Percentiles rank a stretch among this genome's conserved stretches.
phyloP scores from a whole-genome alignment of 1,140 invertebrate species.

The Trichomalopsis sarcophagae region DNA sequence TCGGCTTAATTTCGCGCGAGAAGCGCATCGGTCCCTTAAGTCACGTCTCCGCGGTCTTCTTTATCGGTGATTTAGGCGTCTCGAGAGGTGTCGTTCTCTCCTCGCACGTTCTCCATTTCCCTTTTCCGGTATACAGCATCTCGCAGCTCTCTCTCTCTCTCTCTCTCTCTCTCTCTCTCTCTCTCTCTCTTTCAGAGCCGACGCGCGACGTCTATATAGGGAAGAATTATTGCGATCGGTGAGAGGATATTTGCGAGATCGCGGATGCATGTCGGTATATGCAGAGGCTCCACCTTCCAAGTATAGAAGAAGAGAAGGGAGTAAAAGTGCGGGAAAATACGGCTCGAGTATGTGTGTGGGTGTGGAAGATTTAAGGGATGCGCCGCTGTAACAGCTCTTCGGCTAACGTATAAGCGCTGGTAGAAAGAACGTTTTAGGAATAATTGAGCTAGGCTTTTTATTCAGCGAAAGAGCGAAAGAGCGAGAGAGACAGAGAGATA shows the following conservation, averaged over 20 bases:
- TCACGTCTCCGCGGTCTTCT: constrained; percentile 24
- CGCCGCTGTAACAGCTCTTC: neutral
- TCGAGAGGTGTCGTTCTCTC: neutral
- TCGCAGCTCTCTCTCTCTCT: neutral
- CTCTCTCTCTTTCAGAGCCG: neutral
- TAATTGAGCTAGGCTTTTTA: neutral
- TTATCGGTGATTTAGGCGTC: constrained; percentile 31
- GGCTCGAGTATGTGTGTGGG: neutral
- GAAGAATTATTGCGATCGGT: constrained; percentile 41
- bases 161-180: too few species aligned
- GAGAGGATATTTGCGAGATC: constrained; percentile 2
- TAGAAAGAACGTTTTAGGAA: neutral
- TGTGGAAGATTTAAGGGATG: neutral
- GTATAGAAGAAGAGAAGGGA: too few species aligned
- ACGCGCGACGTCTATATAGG: neutral
- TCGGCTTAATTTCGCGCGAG: constrained; percentile 15
- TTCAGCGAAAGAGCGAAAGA: neutral
- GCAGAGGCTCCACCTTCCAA: neutral
- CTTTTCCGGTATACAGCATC: neutral
- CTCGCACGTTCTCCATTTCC: neutral
- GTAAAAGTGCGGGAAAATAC: neutral
- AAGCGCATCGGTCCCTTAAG: neutral
- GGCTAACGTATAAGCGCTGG: neutral
- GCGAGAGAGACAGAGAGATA: too few species aligned
- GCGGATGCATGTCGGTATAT: neutral